Conservation (phyloP, 1,140 invertebrate genomes). For the Drosophila dunni region DNA sequence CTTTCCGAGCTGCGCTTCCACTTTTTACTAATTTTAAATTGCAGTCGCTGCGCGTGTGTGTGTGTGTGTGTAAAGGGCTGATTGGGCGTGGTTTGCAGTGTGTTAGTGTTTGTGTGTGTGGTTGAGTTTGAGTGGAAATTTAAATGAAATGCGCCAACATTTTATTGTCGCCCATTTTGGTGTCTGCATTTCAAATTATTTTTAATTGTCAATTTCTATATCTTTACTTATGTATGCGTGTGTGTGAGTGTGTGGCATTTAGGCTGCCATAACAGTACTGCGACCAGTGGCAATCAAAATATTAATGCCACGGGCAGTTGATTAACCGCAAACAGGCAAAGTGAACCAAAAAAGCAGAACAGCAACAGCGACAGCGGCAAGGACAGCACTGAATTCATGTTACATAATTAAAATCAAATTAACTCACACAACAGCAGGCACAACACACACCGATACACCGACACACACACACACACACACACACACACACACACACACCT, state of each 20-base stretch:
- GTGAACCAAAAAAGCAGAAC: conserved; percentile 9
- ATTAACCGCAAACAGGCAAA: conserved; percentile 69
- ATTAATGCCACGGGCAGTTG: conserved; percentile 74
- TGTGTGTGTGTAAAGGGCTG: background rate
- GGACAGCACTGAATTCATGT: conserved; percentile 7
- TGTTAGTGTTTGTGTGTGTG: conserved; percentile 19
- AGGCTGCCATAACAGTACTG: conserved; percentile 21
- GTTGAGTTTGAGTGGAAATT: conserved; percentile 67
- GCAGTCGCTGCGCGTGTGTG: conserved; percentile 37
- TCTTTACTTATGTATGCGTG: background rate
- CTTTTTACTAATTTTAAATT: conserved; percentile 78
- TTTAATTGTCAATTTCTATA: conserved; percentile 76
- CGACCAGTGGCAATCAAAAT: conserved; percentile 66
- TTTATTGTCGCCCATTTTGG: conserved; percentile 47
- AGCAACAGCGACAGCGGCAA: conserved; percentile 2
- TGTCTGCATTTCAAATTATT: conserved; percentile 78
- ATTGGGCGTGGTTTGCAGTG: background rate
- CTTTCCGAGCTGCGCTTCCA: conserved; percentile 56
- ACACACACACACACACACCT: background rate
- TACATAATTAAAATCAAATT: conserved; percentile 83
- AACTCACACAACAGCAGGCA: conserved; percentile 45
- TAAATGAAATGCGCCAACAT: conserved; percentile 69
- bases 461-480: background rate
- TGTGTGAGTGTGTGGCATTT: conserved; percentile 22
- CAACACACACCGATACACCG: background rate